Percentiles rank a stretch among this genome's conserved stretches.
phyloP scores from a whole-genome alignment of 1,140 invertebrate species.

The Zophobas morio region DNA sequence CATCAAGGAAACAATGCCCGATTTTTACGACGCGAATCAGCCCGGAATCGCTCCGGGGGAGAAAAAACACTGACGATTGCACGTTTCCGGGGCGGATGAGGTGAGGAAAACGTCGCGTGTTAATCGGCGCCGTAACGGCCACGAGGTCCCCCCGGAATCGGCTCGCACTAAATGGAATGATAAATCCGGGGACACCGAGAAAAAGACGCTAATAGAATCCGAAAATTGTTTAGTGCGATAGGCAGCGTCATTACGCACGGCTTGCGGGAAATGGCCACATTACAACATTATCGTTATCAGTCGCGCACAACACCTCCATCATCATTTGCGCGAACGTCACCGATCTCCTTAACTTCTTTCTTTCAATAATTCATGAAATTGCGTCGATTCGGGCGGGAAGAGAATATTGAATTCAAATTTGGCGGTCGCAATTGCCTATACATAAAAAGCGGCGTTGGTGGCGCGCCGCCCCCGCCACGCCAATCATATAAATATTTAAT shows the following conservation, averaged over 20 bases:
- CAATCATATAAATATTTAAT: constrained; percentile 43
- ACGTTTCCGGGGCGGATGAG: constrained; percentile 27
- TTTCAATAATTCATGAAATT: constrained; percentile 40
- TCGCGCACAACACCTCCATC: no score
- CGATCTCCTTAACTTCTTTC: constrained; percentile 17
- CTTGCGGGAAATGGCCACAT: no score
- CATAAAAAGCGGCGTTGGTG: no score
- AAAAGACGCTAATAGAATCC: neutral
- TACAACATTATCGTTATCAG: no score
- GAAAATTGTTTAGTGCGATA: no score
- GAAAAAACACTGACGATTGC: constrained; percentile 32
- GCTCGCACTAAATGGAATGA: neutral
- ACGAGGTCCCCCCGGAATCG: neutral
- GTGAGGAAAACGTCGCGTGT: constrained; percentile 39
- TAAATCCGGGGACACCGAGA: neutral
- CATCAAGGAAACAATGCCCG: constrained; percentile 35
- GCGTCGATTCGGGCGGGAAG: constrained; percentile 2
- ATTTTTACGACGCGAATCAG: constrained; percentile 34
- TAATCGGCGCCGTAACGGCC: constrained; percentile 19
- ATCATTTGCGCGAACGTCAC: neutral
- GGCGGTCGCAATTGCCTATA: neutral
- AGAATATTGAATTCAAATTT: constrained; percentile 38
- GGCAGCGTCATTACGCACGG: no score
- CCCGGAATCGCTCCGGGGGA: constrained; percentile 30
- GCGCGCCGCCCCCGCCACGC: neutral